A percentile compares a stretch with the other conserved stretches of the same genome.
phyloP scores from a whole-genome alignment of 2,888 invertebrate species.

The Drosophila fulvimacula region DNA sequence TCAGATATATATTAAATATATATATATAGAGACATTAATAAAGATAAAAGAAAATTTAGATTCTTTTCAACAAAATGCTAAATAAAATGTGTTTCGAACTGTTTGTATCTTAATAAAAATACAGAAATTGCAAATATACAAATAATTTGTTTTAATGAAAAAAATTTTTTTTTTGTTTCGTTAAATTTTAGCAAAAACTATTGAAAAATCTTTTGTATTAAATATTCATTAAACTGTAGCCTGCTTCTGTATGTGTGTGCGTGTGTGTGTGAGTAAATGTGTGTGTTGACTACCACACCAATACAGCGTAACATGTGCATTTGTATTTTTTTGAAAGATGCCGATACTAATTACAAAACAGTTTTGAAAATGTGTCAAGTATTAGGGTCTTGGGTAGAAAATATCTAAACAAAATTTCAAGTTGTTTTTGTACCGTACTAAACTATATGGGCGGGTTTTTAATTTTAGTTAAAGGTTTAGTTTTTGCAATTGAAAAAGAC shows the following conservation, averaged over 20 bases:
- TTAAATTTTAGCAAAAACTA: conserved; percentile 45
- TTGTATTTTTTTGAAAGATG: conserved; percentile 35
- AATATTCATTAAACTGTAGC: conserved; percentile 2
- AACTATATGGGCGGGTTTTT: conserved; percentile 34
- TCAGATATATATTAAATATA: conserved; percentile 33
- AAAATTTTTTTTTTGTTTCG: conserved; percentile 17
- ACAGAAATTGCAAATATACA: conserved; percentile 61
- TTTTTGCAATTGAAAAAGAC: conserved; percentile 20
- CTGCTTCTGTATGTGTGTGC: conserved; percentile 19
- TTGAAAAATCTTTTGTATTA: conserved; percentile 16
- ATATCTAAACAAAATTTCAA: conserved; percentile 33
- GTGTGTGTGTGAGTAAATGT: conserved; percentile 19
- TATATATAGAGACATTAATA: conserved; percentile 35
- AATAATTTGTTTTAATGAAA: not conserved
- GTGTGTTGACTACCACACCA: conserved; percentile 54
- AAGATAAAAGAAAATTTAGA: conserved; percentile 28
- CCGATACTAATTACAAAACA: conserved; percentile 48
- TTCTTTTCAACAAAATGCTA: conserved; percentile 63
- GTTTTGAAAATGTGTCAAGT: conserved; percentile 41
- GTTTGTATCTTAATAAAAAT: conserved; percentile 41
- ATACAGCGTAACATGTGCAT: conserved; percentile 50
- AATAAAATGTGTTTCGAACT: conserved; percentile 53
- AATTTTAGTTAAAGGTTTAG: not conserved
- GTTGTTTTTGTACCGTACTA: conserved; percentile 26
- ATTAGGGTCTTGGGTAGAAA: conserved; percentile 33